These are phyloP conservation scores for Caenorhabditis becei DNA, from an alignment of 2,888 invertebrate genomes.

Conservation along the genomic window DNA sequence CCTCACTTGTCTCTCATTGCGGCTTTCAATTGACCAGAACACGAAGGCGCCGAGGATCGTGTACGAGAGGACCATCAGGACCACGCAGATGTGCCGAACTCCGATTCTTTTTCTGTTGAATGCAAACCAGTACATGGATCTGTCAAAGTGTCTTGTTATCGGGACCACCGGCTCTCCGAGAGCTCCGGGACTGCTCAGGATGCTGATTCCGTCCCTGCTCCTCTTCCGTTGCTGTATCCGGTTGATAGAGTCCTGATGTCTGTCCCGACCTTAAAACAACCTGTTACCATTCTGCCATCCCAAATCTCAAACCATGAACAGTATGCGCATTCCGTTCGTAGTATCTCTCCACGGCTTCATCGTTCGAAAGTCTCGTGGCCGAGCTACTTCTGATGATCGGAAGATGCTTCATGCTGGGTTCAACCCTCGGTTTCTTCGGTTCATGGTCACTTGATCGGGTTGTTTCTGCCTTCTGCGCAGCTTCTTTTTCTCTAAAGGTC, in stretches of 20 bases:
- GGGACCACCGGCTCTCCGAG: conserved; percentile 45
- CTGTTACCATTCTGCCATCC: too few relatives aligned
- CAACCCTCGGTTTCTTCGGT: conserved; percentile 27
- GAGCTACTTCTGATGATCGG: conserved; percentile 26
- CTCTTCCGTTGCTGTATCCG: neutral
- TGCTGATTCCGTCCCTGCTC: conserved; percentile 21
- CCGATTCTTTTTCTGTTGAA: conserved; percentile 66
- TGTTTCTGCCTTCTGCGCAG: neutral
- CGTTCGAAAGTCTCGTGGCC: conserved; percentile 31
- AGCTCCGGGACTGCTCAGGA: conserved; percentile 52
- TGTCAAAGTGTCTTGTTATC: conserved; percentile 61
- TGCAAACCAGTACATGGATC: conserved; percentile 70
- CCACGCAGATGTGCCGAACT: conserved; percentile 67
- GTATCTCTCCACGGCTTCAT: conserved; percentile 39
- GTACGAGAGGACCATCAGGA: conserved; percentile 60
- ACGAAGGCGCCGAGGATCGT: conserved; percentile 67
- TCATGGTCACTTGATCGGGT: conserved; percentile 6
- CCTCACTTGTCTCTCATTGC: conserved; percentile 48
- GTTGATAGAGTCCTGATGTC: neutral
- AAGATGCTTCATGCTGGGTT: conserved; percentile 34
- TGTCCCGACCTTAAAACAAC: neutral
- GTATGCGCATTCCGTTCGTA: conserved; percentile 43
- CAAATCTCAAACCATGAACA: conserved; percentile 11
- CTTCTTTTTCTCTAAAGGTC: neutral
- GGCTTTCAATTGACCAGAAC: conserved; percentile 67